A percentile compares a stretch with the other conserved stretches of the same genome.
phyloP scores from a whole-genome alignment of 2,113 vertebrate genomes.

The Colistium nudipinnis region DNA sequence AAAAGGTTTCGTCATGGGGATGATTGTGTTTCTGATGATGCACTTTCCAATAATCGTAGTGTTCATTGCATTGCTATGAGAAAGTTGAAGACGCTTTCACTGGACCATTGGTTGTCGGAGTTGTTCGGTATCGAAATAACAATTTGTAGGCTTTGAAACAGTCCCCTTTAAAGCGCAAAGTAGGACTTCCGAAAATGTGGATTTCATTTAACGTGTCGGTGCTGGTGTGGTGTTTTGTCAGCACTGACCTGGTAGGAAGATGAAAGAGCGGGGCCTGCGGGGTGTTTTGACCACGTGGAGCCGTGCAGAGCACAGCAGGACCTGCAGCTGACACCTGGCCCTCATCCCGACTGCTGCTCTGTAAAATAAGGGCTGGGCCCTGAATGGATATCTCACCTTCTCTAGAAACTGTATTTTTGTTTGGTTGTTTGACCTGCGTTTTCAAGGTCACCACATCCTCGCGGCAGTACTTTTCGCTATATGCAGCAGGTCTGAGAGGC shows the following conservation, averaged over 20 bases:
- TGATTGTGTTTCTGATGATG: too few species aligned
- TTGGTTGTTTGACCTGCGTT: not conserved
- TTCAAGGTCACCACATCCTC: not conserved
- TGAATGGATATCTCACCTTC: not conserved
- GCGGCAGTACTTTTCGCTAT: not conserved
- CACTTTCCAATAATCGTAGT: not conserved
- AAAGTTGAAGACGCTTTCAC: not conserved
- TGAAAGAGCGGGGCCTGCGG: slow-evolving; percentile 43
- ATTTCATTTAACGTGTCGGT: too few species aligned
- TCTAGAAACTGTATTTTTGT: too few species aligned
- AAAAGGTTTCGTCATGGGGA: too few species aligned
- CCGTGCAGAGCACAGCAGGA: slow-evolving; percentile 33
- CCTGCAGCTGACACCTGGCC: slow-evolving; percentile 57
- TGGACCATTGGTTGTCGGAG: not conserved
- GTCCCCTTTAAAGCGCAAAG: slow-evolving; percentile 7
- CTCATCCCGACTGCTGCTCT: slow-evolving; percentile 22
- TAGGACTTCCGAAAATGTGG: too few species aligned
- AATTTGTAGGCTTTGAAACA: not conserved
- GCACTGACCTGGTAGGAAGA: slow-evolving; percentile 54
- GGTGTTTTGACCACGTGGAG: slow-evolving; percentile 50
- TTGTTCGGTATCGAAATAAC: not conserved
- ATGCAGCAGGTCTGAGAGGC: slow-evolving; percentile 6
- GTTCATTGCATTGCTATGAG: not conserved
- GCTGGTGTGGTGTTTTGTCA: slow-evolving; percentile 42
- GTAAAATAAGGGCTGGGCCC: slow-evolving; percentile 43